phyloP scores from a whole-genome alignment of 2,888 invertebrate genomes.

The Pediacus dermestoides region DNA sequence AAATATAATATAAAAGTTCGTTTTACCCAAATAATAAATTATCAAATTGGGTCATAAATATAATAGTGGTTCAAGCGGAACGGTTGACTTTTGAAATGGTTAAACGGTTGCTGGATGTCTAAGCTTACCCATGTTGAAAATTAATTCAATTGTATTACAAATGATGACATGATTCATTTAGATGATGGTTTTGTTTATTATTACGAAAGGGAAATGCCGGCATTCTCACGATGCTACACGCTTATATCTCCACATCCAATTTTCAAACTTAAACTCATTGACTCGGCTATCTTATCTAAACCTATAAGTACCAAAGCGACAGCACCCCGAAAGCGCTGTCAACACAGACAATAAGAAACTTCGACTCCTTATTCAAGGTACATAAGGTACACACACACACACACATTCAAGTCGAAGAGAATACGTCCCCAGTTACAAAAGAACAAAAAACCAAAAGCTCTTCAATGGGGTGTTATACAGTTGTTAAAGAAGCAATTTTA shows the following conservation, averaged over 20 bases:
- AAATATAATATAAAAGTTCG: conserved; percentile 31
- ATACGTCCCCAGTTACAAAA: too few relatives aligned
- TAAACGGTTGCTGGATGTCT: conserved; percentile 42
- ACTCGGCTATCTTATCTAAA: too few relatives aligned
- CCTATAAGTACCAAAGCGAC: too few relatives aligned
- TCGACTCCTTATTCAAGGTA: too few relatives aligned
- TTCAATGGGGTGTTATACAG: too few relatives aligned
- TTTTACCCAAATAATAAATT: conserved; percentile 36
- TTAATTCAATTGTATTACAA: conserved; percentile 52
- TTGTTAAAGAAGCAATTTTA: too few relatives aligned
- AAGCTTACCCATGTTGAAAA: conserved; percentile 50
- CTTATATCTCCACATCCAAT: neutral
- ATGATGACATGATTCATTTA: conserved; percentile 48
- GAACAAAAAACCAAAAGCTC: too few relatives aligned
- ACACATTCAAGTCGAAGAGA: too few relatives aligned
- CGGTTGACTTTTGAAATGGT: conserved; percentile 35
- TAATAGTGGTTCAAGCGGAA: conserved; percentile 33
- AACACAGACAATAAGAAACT: too few relatives aligned
- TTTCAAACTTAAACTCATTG: too few relatives aligned
- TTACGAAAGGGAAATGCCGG: conserved; percentile 7
- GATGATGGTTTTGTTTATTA: conserved; percentile 28
- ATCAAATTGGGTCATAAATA: conserved; percentile 44
- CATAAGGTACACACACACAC: too few relatives aligned
- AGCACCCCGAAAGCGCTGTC: too few relatives aligned
- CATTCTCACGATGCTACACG: conserved; percentile 1